Conservation (phyloP, 2,797 vertebrate species). For the Sebastes minor region DNA sequence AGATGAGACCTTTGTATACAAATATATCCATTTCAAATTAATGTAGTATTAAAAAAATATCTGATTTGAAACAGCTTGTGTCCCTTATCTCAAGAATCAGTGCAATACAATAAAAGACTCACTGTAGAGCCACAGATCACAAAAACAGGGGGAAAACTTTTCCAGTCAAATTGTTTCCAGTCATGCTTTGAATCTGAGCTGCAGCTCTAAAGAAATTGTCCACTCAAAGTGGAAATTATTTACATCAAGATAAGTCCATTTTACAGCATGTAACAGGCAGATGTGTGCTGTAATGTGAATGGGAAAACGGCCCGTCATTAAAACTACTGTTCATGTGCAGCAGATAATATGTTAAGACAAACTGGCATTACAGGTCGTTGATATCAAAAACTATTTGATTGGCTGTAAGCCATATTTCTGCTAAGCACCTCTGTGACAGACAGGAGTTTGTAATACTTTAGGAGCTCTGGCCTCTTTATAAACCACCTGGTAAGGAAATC, state of each 20-base stretch:
- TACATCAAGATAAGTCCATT: not conserved
- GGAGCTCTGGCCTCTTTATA: conserved; percentile 54
- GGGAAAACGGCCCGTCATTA: not conserved
- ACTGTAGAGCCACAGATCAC: not conserved
- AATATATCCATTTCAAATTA: too few relatives aligned
- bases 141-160: not conserved
- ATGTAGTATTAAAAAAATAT: too few relatives aligned
- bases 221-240: not conserved
- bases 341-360: not conserved
- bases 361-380: not conserved
- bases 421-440: conserved; percentile 39
- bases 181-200: not conserved
- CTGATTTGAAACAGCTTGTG: too few relatives aligned
- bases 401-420: conserved; percentile 14
- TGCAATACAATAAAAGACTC: not conserved
- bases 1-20: too few relatives aligned
- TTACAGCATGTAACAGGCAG: not conserved
- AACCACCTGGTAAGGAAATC: conserved; percentile 65
- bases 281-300: not conserved
- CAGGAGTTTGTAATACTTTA: conserved; percentile 58
- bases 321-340: not conserved
- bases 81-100: too few relatives aligned
- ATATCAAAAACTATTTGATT: conserved; percentile 3
- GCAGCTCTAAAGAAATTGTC: not conserved
- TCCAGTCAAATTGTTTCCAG: not conserved